Evolutionary conservation across 1,140 invertebrate genomes (phyloP).

Genomic region (Eurosta solidaginis): DNA sequence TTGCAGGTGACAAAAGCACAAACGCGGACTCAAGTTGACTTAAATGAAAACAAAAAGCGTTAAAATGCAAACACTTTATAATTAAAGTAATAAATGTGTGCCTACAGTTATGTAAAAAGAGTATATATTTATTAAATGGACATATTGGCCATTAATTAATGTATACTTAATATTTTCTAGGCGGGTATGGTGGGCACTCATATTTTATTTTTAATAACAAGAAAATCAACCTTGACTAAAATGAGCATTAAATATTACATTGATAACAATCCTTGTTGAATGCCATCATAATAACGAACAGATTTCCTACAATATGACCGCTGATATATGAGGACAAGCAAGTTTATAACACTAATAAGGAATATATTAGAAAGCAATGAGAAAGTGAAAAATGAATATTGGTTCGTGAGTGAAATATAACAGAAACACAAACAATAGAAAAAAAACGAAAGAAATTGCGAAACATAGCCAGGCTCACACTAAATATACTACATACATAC

Average conservation of each 20-base stretch:
- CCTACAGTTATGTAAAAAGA: no score
- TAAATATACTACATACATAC: neutral
- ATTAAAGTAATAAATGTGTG: no score
- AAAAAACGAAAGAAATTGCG: neutral
- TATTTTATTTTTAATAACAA: neutral
- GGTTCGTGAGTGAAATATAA: neutral
- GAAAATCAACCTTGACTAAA: neutral
- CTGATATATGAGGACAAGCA: slow-evolving; percentile 5
- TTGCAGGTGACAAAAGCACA: neutral
- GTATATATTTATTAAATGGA: no score
- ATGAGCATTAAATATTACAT: neutral
- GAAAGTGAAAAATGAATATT: slow-evolving; percentile 28
- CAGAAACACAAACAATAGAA: neutral
- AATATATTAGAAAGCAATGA: slow-evolving; percentile 6
- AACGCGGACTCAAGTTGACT: neutral
- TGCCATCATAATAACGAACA: neutral
- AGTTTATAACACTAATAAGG: neutral
- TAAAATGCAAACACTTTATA: no score
- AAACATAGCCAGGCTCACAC: neutral
- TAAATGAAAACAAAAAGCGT: neutral
- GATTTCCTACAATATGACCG: neutral
- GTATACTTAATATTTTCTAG: neutral
- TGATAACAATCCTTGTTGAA: neutral
- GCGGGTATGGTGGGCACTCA: neutral
- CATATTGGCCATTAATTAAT: no score